Base-by-base conservation (phyloP, 37 sponge, comb jelly and placozoan species). In the Ianthella basta region DNA sequence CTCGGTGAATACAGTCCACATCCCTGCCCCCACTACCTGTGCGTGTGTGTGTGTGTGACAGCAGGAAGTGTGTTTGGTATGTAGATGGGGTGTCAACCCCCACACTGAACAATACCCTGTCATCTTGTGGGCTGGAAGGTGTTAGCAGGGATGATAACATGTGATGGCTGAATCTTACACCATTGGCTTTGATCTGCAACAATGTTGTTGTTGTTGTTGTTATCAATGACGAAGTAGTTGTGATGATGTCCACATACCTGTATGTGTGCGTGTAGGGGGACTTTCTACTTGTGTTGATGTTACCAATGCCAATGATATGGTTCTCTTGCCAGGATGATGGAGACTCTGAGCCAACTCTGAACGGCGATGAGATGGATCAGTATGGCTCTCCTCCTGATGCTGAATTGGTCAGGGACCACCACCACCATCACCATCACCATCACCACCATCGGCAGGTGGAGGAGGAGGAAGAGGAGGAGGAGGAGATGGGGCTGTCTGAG, bases 291-390 rank as follows among this genome's bases (percentile, higher is more conserved):
- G 59, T 56, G 18, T 18, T 56, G 18, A 19, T 19, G n/a, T n/a
- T n/a, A n/a, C n/a, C n/a, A n/a, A n/a, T n/a, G n/a, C n/a, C n/a
- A n/a, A 8, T 44, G 50, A 4, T 23, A 10, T 61, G 63, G 2
- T 25, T 27, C 4, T 25, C 63, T 10, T 25, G n/a, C 27, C 25
- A 75, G 78, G 78, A 75, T 41, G 78, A 50, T 41, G 41, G 40
- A 4, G 78, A 75, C 78, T 75, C 78, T 10, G 78, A 75, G 53
- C 54, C 54, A 1, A 75, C 78, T 4, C 23, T 75, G 12, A 39
- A 75, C 25, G 54, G 54, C 15, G 78, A 75, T 75, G 54, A 75
- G 3, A 75, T 75, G 38, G n/a, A 75, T 53, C 25, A 24, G 37
- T 24, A 24, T 40, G 24, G 54, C 50, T 40, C 78, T 27, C 64